Evolutionary conservation across 2,113 vertebrate species (phyloP), one percentile per base, ranked within the genome.

Genomic region (Thinocorus orbignyianus): DNA sequence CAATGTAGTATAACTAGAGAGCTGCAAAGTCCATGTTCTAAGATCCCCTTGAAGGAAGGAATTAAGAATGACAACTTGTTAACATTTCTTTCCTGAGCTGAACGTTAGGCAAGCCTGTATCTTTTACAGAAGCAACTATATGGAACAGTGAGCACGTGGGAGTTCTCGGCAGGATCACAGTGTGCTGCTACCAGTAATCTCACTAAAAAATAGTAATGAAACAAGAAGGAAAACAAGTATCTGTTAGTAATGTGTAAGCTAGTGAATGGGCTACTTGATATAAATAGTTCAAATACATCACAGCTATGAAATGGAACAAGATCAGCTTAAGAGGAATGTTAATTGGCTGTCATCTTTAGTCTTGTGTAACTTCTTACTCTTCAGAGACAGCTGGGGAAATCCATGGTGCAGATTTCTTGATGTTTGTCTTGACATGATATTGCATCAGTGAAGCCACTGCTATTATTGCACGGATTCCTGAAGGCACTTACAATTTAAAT

Each of bases 41-140:
- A 70, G 58, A 86, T 80, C 24, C 46, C 55, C 64, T 95, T 51
- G 25, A 92, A 94, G 78, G 69, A 69, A 95, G 68, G 81, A 92
- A 62, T 61, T 92, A 68, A 61, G 65, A 93, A 52, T 72, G 76
- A 88, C 69, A 71, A 76, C 48, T 86, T 11, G 33, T 86, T 94
- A 93, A 86, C 48, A 33, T 46, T 90, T 87, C 68, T 76, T 91
- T 95, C 82, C 57, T 52, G 49, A 90, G 55, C 49, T 77, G 80
- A 86, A 48, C 95, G 94, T 90, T 76, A 68, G 86, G 37, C 68
- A 57, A 85, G 52, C 78, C 35, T 86, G 11, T 0, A 1, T 65
- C 62, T 95, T 60, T 81, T 76, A 69, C 28, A 54, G 71, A 71
- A 73, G 73, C 7, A 61, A 70, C 37, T 83, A 10, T 6, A 37